phyloP scores from a whole-genome alignment of 2,797 vertebrate species.

The Falco naumanni region DNA sequence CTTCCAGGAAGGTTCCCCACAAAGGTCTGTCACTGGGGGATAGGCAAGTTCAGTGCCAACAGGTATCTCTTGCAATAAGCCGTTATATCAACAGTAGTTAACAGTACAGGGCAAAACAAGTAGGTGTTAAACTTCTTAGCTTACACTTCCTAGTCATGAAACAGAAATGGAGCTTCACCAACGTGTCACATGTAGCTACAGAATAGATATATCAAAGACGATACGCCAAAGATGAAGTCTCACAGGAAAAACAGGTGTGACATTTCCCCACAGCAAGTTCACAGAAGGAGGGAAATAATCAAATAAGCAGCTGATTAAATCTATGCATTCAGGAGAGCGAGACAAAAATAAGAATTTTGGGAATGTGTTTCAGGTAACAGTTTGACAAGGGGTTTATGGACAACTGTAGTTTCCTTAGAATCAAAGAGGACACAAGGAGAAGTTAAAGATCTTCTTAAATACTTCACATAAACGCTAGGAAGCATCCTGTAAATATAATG shows the following conservation, averaged over 20 bases:
- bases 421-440: neutral
- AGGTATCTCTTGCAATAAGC: neutral
- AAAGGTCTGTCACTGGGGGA: neutral
- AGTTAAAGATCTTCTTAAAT: neutral
- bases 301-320: neutral
- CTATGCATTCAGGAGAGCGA: neutral
- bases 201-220: neutral
- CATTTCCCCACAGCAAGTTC: neutral
- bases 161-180: neutral
- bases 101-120: neutral
- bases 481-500: fast-evolving
- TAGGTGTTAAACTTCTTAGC: neutral
- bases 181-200: neutral
- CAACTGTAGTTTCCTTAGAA: neutral
- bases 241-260: neutral
- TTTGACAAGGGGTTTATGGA: neutral
- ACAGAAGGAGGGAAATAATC: neutral
- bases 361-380: neutral
- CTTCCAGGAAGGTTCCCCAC: neutral
- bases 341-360: neutral
- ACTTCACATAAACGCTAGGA: neutral
- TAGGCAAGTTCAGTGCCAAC: neutral
- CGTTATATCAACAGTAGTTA: neutral
- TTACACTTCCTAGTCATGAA: neutral
- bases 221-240: neutral